These are phyloP conservation scores for Amblyjoppa proteus DNA, from an alignment of 2,888 invertebrate genomes.

Conservation along the genomic window DNA sequence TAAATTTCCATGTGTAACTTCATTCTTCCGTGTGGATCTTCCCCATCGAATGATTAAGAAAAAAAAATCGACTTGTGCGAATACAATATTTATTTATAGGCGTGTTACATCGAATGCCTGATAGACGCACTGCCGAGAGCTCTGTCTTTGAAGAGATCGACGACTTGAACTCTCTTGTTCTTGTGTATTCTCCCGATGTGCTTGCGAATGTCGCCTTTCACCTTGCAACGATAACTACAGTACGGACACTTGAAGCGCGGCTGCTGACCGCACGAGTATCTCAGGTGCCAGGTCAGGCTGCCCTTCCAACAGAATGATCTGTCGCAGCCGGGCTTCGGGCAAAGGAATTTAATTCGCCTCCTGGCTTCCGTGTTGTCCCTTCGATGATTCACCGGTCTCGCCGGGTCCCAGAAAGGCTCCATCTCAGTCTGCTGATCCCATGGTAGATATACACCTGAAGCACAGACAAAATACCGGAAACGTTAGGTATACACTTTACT, in stretches of 20 bases:
- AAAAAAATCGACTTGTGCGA: not conserved
- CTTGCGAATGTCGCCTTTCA: conserved; percentile 74
- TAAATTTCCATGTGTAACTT: not conserved
- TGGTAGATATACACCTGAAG: conserved; percentile 31
- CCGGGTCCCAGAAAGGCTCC: not conserved
- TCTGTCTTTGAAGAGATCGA: conserved; percentile 43
- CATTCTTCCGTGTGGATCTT: not conserved
- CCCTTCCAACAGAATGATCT: conserved; percentile 73
- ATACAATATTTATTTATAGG: conserved; percentile 35
- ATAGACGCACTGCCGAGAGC: conserved; percentile 19
- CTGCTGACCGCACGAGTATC: conserved; percentile 84
- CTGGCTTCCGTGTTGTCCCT: conserved; percentile 18
- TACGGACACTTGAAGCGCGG: conserved; percentile 78
- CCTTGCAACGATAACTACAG: conserved; percentile 78
- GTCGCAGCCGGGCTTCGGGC: conserved; percentile 74
- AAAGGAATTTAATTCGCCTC: conserved; percentile 73
- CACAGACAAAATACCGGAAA: conserved; percentile 14
- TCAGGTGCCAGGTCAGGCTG: conserved; percentile 82
- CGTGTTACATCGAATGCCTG: conserved; percentile 29
- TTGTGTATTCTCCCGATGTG: conserved; percentile 69
- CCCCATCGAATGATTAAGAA: not conserved
- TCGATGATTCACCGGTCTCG: conserved; percentile 7
- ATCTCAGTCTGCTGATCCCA: conserved; percentile 20
- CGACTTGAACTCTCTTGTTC: conserved; percentile 34
- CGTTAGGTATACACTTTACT: conserved; percentile 10